A percentile compares a stretch with the other conserved stretches of the same genome.
These are phyloP conservation scores for Apogon talboti DNA, from an alignment of 2,797 vertebrate species.

Conservation along the genomic window DNA sequence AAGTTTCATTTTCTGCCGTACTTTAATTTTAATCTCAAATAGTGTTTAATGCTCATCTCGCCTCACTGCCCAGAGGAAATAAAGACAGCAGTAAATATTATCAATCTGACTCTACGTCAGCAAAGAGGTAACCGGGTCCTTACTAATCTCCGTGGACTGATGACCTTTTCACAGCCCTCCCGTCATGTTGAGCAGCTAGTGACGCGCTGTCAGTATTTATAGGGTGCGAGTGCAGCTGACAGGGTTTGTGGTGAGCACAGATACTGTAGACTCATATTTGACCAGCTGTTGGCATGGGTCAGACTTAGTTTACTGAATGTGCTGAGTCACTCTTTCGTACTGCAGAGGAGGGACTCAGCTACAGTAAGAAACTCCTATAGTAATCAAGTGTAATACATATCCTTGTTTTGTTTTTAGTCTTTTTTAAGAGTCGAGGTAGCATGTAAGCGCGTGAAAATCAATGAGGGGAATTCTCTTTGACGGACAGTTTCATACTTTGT, in stretches of 20 bases:
- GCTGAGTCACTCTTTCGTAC: conserved; percentile 44
- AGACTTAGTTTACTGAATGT: conserved; percentile 47
- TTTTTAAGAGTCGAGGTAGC: too few relatives aligned
- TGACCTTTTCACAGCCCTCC: conserved; percentile 41
- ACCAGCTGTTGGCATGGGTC: conserved; percentile 63
- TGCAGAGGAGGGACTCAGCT: conserved; percentile 9
- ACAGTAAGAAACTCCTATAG: neutral
- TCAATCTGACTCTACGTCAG: conserved; percentile 3
- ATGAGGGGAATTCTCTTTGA: too few relatives aligned
- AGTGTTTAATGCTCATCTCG: neutral
- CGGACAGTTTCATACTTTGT: too few relatives aligned
- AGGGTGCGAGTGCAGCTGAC: conserved; percentile 69
- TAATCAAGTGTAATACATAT: too few relatives aligned
- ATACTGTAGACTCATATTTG: conserved; percentile 42
- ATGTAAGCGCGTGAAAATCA: too few relatives aligned
- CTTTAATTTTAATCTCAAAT: conserved; percentile 21
- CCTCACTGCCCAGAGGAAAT: neutral
- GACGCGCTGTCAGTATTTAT: conserved; percentile 69
- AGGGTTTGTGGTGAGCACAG: conserved; percentile 45
- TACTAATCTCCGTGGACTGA: conserved; percentile 1
- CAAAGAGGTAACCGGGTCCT: conserved; percentile 15
- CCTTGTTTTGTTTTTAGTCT: too few relatives aligned
- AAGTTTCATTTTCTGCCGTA: conserved; percentile 3
- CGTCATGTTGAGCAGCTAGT: conserved; percentile 39
- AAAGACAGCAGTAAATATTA: conserved; percentile 2